A percentile compares a stretch with the other conserved stretches of the same genome.
phyloP scores from a whole-genome alignment of 2,113 vertebrate genomes.

The Pagrus major region DNA sequence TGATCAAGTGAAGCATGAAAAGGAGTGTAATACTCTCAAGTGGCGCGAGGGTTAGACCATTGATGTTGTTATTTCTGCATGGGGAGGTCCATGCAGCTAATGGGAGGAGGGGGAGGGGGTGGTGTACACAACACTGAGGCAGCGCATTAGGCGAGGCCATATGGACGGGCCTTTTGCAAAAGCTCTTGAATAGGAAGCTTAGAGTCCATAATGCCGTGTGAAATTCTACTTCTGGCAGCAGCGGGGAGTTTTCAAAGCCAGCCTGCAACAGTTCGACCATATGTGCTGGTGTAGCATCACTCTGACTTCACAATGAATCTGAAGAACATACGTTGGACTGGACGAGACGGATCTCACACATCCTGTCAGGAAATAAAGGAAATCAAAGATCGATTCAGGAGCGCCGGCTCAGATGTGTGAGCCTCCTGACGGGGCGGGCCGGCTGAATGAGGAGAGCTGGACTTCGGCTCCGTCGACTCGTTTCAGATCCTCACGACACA shows the following conservation, averaged over 20 bases:
- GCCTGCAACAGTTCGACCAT: slow-evolving; percentile 73
- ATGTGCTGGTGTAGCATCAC: slow-evolving; percentile 59
- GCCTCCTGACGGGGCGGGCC: slow-evolving; percentile 3
- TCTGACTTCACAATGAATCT: slow-evolving; percentile 46
- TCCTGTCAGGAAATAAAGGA: slow-evolving; percentile 6
- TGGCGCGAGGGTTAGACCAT: slow-evolving; percentile 89
- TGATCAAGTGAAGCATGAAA: slow-evolving; percentile 95
- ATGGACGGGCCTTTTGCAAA: slow-evolving; percentile 87
- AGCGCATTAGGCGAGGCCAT: slow-evolving; percentile 91
- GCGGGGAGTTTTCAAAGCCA: slow-evolving; percentile 69
- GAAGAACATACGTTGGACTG: slow-evolving; percentile 44
- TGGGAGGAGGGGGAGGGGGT: slow-evolving; percentile 30
- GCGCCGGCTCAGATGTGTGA: background rate
- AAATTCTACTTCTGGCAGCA: slow-evolving; percentile 86
- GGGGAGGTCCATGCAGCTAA: slow-evolving; percentile 88
- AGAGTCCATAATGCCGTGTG: slow-evolving; percentile 90
- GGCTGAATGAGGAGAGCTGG: slow-evolving; percentile 8
- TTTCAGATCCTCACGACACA: background rate
- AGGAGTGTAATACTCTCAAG: slow-evolving; percentile 93
- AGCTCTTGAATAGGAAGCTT: slow-evolving; percentile 94
- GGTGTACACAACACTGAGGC: slow-evolving; percentile 84
- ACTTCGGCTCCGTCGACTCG: background rate
- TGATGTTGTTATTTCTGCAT: slow-evolving; percentile 94
- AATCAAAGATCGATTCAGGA: slow-evolving; percentile 1
- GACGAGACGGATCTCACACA: background rate